phyloP scores from a whole-genome alignment of 1,140 invertebrate species.

The Colletes latitarsis region DNA sequence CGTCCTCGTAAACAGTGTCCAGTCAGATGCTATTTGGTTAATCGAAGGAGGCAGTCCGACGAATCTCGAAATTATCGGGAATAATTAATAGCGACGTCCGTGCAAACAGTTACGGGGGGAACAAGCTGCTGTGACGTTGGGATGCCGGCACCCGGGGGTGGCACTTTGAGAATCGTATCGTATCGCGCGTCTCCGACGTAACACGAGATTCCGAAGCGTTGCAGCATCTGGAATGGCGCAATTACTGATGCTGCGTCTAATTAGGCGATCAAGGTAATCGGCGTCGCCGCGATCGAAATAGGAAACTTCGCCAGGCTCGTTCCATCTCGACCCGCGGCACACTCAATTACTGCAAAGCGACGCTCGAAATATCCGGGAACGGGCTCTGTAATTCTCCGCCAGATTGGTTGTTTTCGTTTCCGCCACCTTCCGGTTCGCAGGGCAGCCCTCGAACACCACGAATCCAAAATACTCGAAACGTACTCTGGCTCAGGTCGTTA shows the following conservation, averaged over 20 bases:
- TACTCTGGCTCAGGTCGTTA: too few relatives aligned
- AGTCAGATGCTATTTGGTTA: too few relatives aligned
- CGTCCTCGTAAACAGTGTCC: too few relatives aligned
- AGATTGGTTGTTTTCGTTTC: too few relatives aligned
- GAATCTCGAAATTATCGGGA: too few relatives aligned
- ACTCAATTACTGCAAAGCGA: slow-evolving; percentile 6
- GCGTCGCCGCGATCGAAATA: slow-evolving; percentile 44
- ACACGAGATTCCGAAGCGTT: slow-evolving; percentile 13
- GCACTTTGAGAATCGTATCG: background rate
- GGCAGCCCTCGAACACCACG: too few relatives aligned
- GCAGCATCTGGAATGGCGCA: slow-evolving; percentile 12
- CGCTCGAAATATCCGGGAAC: background rate
- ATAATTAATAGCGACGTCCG: too few relatives aligned
- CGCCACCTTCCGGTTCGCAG: too few relatives aligned
- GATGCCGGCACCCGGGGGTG: background rate
- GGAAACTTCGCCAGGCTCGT: slow-evolving; percentile 33
- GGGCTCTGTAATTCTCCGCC: background rate
- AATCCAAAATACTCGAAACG: too few relatives aligned
- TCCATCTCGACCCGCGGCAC: background rate
- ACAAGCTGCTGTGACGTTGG: too few relatives aligned
- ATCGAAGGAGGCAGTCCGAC: too few relatives aligned
- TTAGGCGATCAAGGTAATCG: slow-evolving; percentile 55
- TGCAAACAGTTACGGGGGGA: too few relatives aligned
- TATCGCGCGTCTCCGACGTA: background rate
- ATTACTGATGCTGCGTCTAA: slow-evolving; percentile 43